Evolutionary conservation across 2,113 vertebrate species (phyloP).

Genomic region (Labeo catla): DNA sequence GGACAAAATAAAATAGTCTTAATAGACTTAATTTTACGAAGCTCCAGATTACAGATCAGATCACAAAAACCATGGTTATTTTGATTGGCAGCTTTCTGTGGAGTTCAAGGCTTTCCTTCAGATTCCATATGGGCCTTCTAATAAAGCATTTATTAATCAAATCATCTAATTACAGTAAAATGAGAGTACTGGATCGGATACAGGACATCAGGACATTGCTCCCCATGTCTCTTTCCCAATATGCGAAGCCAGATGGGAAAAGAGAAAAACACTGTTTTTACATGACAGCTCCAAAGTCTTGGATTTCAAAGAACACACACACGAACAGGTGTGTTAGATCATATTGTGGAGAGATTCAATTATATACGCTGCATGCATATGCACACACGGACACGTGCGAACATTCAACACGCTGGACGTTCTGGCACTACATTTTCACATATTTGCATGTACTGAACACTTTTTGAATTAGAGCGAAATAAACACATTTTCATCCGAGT

Average conservation of each 20-base stretch:
- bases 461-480: not conserved
- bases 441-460: not conserved
- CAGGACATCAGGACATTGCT: slow-evolving; percentile 41
- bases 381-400: not conserved
- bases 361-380: slow-evolving; percentile 37
- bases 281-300: slow-evolving; percentile 44
- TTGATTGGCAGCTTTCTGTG: not conserved
- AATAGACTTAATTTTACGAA: no score
- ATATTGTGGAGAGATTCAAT: slow-evolving; percentile 51
- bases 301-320: slow-evolving; percentile 53
- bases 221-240: slow-evolving; percentile 60
- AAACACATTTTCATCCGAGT: not conserved
- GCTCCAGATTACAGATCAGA: no score
- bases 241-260: slow-evolving; percentile 70
- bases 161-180: slow-evolving; percentile 84
- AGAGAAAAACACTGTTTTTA: slow-evolving; percentile 58
- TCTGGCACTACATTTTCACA: slow-evolving; percentile 19
- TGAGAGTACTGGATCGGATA: slow-evolving; percentile 75
- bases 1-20: no score
- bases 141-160: slow-evolving; percentile 77
- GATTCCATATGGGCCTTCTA: slow-evolving; percentile 54
- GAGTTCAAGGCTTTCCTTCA: not conserved
- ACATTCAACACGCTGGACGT: slow-evolving; percentile 22
- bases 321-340: slow-evolving; percentile 52
- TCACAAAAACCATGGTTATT: no score